Conservation (phyloP, 2,888 invertebrate species). For the Himalopsyche kuldschensis region DNA sequence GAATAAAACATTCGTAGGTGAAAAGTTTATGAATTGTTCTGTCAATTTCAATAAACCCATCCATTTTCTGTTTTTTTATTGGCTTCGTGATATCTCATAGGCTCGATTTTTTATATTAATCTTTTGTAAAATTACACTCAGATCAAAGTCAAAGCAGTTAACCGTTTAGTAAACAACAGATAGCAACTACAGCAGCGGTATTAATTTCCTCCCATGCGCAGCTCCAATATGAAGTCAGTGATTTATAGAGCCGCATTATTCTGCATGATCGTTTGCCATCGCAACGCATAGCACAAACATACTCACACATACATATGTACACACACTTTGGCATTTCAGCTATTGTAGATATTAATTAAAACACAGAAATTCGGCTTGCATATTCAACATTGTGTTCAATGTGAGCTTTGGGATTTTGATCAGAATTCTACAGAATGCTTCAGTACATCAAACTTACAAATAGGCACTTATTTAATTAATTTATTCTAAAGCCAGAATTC, state of each 20-base stretch:
- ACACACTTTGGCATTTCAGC: constrained; percentile 24
- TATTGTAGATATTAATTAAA: constrained; percentile 38
- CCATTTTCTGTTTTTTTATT: too few species aligned
- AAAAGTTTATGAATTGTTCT: too few species aligned
- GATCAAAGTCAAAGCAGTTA: not conserved
- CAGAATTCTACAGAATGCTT: not conserved
- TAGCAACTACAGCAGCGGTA: not conserved
- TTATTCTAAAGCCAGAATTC: too few species aligned
- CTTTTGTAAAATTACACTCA: not conserved
- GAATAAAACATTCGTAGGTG: too few species aligned
- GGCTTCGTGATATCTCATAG: too few species aligned
- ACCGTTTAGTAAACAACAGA: not conserved
- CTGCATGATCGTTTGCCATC: constrained; percentile 25
- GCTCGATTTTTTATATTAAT: too few species aligned
- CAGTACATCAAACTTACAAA: too few species aligned
- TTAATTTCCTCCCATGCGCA: constrained; percentile 1
- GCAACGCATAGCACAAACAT: not conserved
- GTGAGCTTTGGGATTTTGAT: not conserved
- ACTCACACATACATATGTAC: not conserved
- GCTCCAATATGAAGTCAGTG: constrained; percentile 34
- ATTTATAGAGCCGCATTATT: constrained; percentile 36
- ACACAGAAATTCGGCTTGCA: not conserved
- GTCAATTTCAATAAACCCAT: too few species aligned
- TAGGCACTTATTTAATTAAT: too few species aligned
- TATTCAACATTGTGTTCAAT: not conserved